Conservation (phyloP, 2,797 vertebrate species). For the Melopsittacus undulatus region DNA sequence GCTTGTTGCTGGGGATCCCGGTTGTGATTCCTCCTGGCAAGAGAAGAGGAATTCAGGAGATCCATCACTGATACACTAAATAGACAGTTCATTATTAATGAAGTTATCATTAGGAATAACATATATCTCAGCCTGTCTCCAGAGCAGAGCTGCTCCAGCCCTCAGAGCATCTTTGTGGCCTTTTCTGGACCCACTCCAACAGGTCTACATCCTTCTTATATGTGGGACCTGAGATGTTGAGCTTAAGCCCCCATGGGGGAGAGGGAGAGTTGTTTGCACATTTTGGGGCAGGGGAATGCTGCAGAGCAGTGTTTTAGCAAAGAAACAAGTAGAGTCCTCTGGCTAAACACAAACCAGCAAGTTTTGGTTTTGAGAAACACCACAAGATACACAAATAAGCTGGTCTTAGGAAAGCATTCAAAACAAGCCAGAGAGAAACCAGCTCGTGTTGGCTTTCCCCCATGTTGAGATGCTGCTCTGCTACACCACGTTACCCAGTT, state of each 20-base stretch:
- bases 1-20: not conserved
- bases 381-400: not conserved
- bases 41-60: not conserved
- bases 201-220: not conserved
- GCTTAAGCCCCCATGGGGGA: rapidly evolving
- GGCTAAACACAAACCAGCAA: not conserved
- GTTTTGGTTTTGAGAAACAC: not conserved
- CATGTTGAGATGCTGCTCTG: not conserved
- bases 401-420: not conserved
- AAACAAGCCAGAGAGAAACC: not conserved
- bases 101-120: not conserved
- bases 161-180: not conserved
- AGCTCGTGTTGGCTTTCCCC: too few relatives aligned
- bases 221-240: not conserved
- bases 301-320: not conserved
- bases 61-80: not conserved
- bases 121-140: not conserved
- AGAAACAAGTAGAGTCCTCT: not conserved
- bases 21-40: not conserved
- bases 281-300: not conserved
- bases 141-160: not conserved
- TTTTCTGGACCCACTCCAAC: not conserved
- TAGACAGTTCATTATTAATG: not conserved
- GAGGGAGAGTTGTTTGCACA: not conserved
- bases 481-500: not conserved